A percentile compares a stretch with the other conserved stretches of the same genome.
Conservation (phyloP, 1,140 invertebrate genomes). For the Steinernema feltiae region DNA sequence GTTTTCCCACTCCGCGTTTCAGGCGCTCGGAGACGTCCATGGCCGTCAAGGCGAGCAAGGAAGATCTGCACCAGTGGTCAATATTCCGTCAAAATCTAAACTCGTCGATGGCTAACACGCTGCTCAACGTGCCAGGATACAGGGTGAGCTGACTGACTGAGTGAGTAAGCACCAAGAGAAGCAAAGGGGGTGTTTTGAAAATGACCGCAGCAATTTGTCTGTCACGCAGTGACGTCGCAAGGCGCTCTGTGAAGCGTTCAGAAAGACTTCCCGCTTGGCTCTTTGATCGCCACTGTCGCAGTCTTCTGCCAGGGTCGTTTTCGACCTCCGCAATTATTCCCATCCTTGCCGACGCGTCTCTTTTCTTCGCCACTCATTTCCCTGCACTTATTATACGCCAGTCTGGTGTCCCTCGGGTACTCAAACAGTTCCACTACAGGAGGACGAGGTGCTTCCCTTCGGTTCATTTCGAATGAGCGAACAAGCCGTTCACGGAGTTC, state of each 20-base stretch:
- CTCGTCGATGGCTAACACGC: slow-evolving; percentile 2
- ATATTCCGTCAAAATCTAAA: slow-evolving; percentile 5
- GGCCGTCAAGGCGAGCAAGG: background rate
- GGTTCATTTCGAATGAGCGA: slow-evolving; percentile 18
- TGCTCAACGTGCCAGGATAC: background rate
- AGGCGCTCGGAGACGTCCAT: background rate
- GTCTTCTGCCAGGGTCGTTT: background rate
- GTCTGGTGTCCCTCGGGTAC: background rate
- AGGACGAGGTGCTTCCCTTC: slow-evolving; percentile 20
- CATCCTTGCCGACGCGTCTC: slow-evolving; percentile 5
- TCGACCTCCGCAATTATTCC: background rate
- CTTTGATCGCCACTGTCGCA: background rate
- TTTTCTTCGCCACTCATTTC: background rate
- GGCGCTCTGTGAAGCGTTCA: background rate
- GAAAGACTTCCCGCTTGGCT: background rate
- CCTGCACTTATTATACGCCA: slow-evolving; percentile 19
- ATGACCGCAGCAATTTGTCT: background rate
- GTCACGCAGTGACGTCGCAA: background rate
- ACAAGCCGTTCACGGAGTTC: slow-evolving; percentile 20
- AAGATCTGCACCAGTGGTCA: slow-evolving; percentile 7
- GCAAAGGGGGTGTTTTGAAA: no score
- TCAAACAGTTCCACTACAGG: slow-evolving; percentile 11
- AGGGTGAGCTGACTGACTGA: background rate
- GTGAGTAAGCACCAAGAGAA: background rate
- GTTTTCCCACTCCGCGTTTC: background rate